Percentiles rank a stretch among this genome's conserved stretches.
Evolutionary conservation across 2,888 invertebrate species (phyloP).

Genomic region (Myopa testacea): DNA sequence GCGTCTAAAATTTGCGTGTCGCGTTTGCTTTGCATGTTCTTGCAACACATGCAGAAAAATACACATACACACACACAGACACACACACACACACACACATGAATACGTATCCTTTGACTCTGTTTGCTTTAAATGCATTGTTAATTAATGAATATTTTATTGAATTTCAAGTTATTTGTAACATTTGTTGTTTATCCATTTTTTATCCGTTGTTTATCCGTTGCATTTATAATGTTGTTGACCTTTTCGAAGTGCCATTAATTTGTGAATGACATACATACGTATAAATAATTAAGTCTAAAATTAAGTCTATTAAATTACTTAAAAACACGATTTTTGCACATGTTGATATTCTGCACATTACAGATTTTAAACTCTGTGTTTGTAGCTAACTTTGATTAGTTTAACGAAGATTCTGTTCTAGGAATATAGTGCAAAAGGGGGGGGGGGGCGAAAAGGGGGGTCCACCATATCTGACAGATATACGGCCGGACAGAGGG

Average conservation of each 20-base stretch:
- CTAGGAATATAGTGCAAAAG: too few species aligned
- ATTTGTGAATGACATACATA: constrained; percentile 27
- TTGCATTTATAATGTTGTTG: constrained; percentile 27
- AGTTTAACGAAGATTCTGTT: too few species aligned
- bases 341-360: too few species aligned
- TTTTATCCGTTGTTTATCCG: background rate
- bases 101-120: background rate
- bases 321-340: too few species aligned
- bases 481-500: too few species aligned
- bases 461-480: too few species aligned
- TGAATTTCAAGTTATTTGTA: constrained; percentile 34
- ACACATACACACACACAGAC: constrained; percentile 2
- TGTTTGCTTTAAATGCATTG: constrained; percentile 5
- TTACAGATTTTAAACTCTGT: too few species aligned
- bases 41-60: constrained; percentile 12
- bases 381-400: too few species aligned
- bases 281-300: constrained; percentile 9
- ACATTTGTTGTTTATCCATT: background rate
- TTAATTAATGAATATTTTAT: constrained; percentile 36
- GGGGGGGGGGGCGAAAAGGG: too few species aligned
- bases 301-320: background rate
- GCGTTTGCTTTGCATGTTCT: constrained; percentile 9
- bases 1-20: background rate
- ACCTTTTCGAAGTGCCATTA: constrained; percentile 16
- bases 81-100: constrained; percentile 10